phyloP scores from a whole-genome alignment of 2,888 invertebrate species.

The Hyles lineata region DNA sequence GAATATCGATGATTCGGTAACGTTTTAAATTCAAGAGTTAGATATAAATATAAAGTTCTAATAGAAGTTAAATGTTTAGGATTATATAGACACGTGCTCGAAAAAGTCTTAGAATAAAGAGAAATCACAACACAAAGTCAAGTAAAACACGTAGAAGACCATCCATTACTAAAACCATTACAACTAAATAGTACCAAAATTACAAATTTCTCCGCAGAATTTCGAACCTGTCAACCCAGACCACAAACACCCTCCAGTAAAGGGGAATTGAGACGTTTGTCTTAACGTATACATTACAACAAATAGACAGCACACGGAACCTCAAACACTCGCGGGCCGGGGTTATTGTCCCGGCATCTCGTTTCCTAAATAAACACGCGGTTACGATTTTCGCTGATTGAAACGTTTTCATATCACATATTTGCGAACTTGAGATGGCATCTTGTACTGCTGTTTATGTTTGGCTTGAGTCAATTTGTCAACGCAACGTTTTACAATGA shows the following conservation, averaged over 20 bases:
- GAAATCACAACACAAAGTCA: too few relatives aligned
- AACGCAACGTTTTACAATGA: not conserved
- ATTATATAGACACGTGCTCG: too few relatives aligned
- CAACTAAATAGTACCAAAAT: not conserved
- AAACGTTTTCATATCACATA: constrained; percentile 16
- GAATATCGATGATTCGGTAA: not conserved
- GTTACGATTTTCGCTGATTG: constrained; percentile 19
- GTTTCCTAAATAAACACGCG: constrained; percentile 18
- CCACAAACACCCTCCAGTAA: constrained; percentile 42
- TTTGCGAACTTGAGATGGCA: not conserved
- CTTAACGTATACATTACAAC: constrained; percentile 59
- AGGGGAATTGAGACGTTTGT: constrained; percentile 66
- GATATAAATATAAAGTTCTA: too few relatives aligned
- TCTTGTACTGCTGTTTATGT: not conserved
- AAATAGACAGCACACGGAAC: constrained; percentile 38
- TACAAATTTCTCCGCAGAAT: not conserved
- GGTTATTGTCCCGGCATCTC: constrained; percentile 24
- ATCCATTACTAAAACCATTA: too few relatives aligned
- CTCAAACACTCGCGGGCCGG: constrained; percentile 24
- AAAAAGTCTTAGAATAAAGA: too few relatives aligned
- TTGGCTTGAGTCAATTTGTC: constrained; percentile 3
- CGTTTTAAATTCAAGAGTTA: too few relatives aligned
- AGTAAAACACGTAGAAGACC: too few relatives aligned
- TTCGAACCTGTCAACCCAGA: constrained; percentile 12
- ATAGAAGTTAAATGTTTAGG: too few relatives aligned